Evolutionary conservation across 2,888 invertebrate species (phyloP).

Genomic region (Steinernema carpocapsae): DNA sequence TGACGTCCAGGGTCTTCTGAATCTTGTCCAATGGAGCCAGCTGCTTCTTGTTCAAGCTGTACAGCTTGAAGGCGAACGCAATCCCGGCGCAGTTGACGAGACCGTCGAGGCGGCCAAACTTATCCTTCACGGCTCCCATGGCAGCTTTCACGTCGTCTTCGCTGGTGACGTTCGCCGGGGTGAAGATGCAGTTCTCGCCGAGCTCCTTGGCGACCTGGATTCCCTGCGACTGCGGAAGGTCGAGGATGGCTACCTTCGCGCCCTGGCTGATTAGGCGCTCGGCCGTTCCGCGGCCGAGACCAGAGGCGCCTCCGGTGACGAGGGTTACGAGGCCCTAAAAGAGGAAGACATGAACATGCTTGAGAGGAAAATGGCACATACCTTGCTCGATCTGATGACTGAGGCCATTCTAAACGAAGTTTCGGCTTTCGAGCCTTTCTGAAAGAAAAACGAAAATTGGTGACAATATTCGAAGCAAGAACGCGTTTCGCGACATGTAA

Average conservation of each 20-base stretch:
- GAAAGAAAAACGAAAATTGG: not conserved
- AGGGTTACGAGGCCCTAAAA: constrained; percentile 80
- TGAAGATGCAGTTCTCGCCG: constrained; percentile 78
- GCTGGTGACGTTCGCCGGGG: constrained; percentile 80
- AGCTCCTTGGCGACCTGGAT: constrained; percentile 79
- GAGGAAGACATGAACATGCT: too few species aligned
- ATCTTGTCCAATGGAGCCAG: constrained; percentile 77
- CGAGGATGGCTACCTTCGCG: constrained; percentile 84
- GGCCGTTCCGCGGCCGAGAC: constrained; percentile 87
- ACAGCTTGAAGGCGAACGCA: constrained; percentile 83
- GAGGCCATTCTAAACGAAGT: not conserved
- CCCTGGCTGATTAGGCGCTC: constrained; percentile 84
- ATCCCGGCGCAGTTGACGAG: constrained; percentile 95
- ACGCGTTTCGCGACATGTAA: not conserved
- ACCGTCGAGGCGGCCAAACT: constrained; percentile 84
- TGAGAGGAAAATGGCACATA: too few species aligned
- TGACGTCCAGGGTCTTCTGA: constrained; percentile 70
- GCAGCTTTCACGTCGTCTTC: constrained; percentile 59
- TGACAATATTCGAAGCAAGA: not conserved
- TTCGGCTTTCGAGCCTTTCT: not conserved
- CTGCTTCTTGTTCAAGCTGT: constrained; percentile 84
- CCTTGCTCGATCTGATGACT: constrained; percentile 16
- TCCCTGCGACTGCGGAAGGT: constrained; percentile 84
- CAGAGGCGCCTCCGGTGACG: constrained; percentile 95
- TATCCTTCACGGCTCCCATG: constrained; percentile 75